Evolutionary conservation across 23 tunicate genomes (phyloP).

Genomic region (Halocynthia aurantium): DNA sequence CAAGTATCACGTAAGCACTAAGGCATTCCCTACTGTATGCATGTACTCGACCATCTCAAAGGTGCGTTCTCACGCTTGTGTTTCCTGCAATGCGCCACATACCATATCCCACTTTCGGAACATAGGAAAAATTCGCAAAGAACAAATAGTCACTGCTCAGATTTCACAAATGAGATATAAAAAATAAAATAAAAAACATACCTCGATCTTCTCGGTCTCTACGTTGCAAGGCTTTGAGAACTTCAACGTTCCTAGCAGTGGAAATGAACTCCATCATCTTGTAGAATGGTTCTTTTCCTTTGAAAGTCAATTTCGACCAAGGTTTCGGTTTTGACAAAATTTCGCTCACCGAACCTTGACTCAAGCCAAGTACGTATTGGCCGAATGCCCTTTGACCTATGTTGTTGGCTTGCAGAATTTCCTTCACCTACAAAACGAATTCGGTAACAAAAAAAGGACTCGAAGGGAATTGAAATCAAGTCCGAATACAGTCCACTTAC

Average conservation of each 20-base stretch:
- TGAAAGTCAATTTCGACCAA: slow-evolving; percentile 18
- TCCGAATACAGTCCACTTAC: neutral
- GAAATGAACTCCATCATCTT: slow-evolving; percentile 28
- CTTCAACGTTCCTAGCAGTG: slow-evolving; percentile 3
- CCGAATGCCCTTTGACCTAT: slow-evolving; percentile 28
- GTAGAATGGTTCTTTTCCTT: slow-evolving; percentile 26
- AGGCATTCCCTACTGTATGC: too few relatives aligned
- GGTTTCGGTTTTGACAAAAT: slow-evolving; percentile 25
- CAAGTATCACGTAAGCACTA: too few relatives aligned
- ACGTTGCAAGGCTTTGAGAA: slow-evolving; percentile 8
- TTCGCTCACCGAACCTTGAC: slow-evolving; percentile 28
- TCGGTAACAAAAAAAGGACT: neutral
- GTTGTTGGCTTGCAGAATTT: slow-evolving; percentile 14
- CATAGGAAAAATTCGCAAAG: too few relatives aligned
- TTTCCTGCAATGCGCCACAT: too few relatives aligned
- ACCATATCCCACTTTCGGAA: too few relatives aligned
- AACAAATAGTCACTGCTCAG: too few relatives aligned
- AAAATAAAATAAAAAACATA: neutral
- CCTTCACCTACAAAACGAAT: neutral
- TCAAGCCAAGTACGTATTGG: slow-evolving; percentile 19
- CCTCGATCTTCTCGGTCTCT: slow-evolving; percentile 11
- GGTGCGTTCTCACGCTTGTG: too few relatives aligned
- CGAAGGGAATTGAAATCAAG: neutral
- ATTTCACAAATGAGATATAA: too few relatives aligned
- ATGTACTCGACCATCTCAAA: too few relatives aligned